Evolutionary conservation across 2,797 vertebrate species (phyloP), one percentile per base, ranked within the genome.

Genomic region (Chelonia mydas): DNA sequence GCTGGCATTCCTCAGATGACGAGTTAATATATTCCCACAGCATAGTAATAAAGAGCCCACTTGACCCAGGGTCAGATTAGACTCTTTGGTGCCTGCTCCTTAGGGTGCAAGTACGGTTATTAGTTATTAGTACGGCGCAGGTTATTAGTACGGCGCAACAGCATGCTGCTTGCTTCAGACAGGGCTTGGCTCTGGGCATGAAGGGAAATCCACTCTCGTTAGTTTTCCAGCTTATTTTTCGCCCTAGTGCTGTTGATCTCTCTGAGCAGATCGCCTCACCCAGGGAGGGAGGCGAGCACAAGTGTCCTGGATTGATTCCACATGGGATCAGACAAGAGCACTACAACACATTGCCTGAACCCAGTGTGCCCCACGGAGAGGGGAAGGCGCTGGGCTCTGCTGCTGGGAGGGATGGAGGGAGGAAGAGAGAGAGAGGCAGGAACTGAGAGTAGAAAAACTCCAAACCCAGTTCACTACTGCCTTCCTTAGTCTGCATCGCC

Each of bases 1-100:
- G 37, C 11, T 19, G 17, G 27, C 81, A 57, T 72, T 23, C 4
- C 47, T 0, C 1, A 31, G 27, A 0, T 1, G 6, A 79, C 85
- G 11, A 19, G 6, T 25, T 81, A 47, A 23, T 3, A n/a, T 49
- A 16, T 37, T 5, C 77, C 1, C 1, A 49, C 45, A 86, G 5
- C 31, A 47, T 0, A 1, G 57, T 33, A 2, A 0, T 0, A 9
- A 0, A 3, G 61, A 92, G 1, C 13, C 47, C 0, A 0, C n/a
- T 76, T 54, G 49, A 4, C 3, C 3, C 4, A 9, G 51, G 11
- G 2, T 47, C n/a, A 6, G 1, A 12, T 25, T 1, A 3, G 5
- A 37, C 13, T 37, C 57, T 65, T n/a, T 54, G 5, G 25, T 37
- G 5, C 37, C 72, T 15, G 11, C 9, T 78, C 41, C 41, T 7